Conservation (phyloP, 2,797 vertebrate species). For the Notamacropus eugenii region DNA sequence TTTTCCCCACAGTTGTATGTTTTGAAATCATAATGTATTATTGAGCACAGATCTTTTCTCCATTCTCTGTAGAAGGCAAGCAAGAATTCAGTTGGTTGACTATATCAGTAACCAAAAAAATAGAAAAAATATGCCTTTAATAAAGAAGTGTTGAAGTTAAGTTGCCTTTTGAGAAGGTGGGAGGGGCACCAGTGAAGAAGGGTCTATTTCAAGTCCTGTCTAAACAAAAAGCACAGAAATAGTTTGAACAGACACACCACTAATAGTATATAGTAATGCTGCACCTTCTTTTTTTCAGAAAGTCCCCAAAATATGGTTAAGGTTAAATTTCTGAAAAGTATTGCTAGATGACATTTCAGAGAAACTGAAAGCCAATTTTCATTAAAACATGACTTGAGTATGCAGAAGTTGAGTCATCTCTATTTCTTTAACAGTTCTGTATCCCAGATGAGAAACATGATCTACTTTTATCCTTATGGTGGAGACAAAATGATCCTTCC, state of each 20-base stretch:
- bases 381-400: constrained; percentile 66
- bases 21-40: not conserved
- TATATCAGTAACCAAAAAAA: constrained; percentile 36
- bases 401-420: constrained; percentile 77
- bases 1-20: not conserved
- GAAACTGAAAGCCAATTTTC: constrained; percentile 75
- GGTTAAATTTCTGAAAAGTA: constrained; percentile 74
- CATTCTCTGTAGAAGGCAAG: constrained; percentile 44
- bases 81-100: constrained; percentile 1
- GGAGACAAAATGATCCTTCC: constrained; percentile 54
- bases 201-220: constrained; percentile 48
- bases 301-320: constrained; percentile 14
- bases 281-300: constrained; percentile 51
- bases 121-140: constrained; percentile 58
- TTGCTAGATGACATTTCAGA: constrained; percentile 74
- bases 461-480: constrained; percentile 67
- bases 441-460: constrained; percentile 71
- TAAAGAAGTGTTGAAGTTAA: constrained; percentile 66
- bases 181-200: constrained; percentile 70
- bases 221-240: constrained; percentile 58
- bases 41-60: not conserved
- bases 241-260: constrained; percentile 36
- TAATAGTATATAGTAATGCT: constrained; percentile 42
- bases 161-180: constrained; percentile 51
- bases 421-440: constrained; percentile 80